A percentile compares a stretch with the other conserved stretches of the same genome.
These are phyloP conservation scores for Ploceus nigricollis DNA, from an alignment of 2,113 vertebrate genomes.

Conservation along the genomic window DNA sequence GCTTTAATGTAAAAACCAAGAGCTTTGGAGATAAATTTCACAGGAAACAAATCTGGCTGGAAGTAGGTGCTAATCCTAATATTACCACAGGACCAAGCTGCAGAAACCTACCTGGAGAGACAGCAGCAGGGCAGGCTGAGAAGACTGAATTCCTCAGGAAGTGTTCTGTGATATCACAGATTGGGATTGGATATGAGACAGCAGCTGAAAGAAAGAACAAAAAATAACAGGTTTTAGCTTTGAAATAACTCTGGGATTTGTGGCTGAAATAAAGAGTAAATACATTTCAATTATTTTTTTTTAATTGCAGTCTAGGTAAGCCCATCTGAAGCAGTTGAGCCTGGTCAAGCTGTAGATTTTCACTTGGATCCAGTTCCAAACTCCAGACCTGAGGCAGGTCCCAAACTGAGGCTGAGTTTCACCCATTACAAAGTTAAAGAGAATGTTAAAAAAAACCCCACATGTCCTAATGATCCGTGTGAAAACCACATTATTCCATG, in stretches of 20 bases:
- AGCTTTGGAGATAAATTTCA: background rate
- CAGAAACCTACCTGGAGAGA: background rate
- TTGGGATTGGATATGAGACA: background rate
- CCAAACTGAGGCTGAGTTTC: background rate
- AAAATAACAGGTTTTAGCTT: background rate
- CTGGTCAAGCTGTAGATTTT: background rate
- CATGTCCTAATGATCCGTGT: background rate
- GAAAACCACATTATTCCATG: background rate
- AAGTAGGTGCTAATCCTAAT: background rate
- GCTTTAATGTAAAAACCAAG: background rate
- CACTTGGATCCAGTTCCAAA: background rate
- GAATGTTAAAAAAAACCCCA: background rate
- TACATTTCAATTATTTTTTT: background rate
- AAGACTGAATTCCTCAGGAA: background rate
- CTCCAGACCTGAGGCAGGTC: background rate
- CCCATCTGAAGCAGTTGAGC: background rate
- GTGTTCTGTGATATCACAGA: background rate
- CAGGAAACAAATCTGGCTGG: background rate
- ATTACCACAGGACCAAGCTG: background rate
- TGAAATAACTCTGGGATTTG: background rate
- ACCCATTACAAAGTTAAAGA: background rate
- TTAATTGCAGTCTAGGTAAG: background rate
- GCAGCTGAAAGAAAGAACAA: background rate
- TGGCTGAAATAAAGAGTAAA: background rate
- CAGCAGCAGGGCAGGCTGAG: background rate